Conservation (phyloP, 2,797 vertebrate species). For the Cynopterus sphinx region DNA sequence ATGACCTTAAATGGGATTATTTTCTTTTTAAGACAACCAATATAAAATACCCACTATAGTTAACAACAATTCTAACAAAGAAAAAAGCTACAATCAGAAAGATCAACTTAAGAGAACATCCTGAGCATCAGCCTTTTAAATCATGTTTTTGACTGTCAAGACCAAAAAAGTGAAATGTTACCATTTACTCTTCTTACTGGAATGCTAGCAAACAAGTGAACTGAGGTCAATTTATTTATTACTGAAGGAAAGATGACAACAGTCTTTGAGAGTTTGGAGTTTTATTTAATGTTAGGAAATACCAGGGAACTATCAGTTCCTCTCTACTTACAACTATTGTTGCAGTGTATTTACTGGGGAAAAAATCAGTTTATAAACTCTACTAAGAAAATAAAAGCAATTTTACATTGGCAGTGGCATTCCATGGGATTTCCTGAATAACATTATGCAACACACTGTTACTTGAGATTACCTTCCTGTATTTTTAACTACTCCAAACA, state of each 20-base stretch:
- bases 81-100: neutral
- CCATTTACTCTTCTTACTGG: neutral
- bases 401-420: constrained; percentile 17
- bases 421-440: constrained; percentile 55
- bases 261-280: neutral
- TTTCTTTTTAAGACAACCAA: neutral
- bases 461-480: constrained; percentile 36
- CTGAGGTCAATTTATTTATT: constrained; percentile 25
- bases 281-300: constrained; percentile 64
- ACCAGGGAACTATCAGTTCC: constrained; percentile 9
- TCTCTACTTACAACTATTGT: neutral
- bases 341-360: constrained; percentile 52
- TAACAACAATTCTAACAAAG: neutral
- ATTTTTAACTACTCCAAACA: constrained; percentile 62
- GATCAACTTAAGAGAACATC: neutral
- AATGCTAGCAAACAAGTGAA: constrained; percentile 43
- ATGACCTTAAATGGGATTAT: neutral
- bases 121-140: neutral
- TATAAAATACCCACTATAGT: neutral
- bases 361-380: constrained; percentile 66
- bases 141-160: neutral
- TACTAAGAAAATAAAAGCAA: constrained; percentile 55
- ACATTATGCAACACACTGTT: constrained; percentile 49
- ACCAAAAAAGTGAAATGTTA: neutral
- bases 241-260: constrained; percentile 5